Conservation (phyloP, 2,797 vertebrate species). For the Bradypodion pumilum region DNA sequence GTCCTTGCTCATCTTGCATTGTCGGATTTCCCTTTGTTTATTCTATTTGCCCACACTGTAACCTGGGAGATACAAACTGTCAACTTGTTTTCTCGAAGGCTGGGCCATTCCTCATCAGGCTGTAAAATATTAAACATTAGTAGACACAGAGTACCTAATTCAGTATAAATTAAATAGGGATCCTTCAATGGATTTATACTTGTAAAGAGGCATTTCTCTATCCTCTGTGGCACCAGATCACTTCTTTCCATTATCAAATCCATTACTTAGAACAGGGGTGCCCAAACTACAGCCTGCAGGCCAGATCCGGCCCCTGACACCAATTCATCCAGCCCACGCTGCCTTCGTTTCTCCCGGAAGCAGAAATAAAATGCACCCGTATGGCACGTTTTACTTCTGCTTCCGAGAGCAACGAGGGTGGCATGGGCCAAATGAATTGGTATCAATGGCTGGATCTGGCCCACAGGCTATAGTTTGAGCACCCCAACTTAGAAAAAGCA, state of each 20-base stretch:
- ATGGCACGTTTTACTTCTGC: no score
- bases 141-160: background rate
- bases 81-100: background rate
- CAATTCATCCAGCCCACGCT: no score
- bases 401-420: no score
- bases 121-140: background rate
- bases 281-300: no score
- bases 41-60: background rate
- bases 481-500: background rate
- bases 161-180: background rate
- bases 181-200: background rate
- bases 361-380: no score
- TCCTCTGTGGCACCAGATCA: background rate
- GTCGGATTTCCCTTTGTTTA: background rate
- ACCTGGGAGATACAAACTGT: background rate
- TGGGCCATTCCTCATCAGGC: background rate
- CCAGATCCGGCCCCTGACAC: no score
- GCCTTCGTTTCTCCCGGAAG: no score
- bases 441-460: no score
- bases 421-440: no score
- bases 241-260: background rate
- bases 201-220: background rate
- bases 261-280: background rate
- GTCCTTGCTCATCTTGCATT: background rate
- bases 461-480: no score